Percentiles rank a stretch among this genome's conserved stretches.
These are phyloP conservation scores for Procambarus clarkii DNA, from an alignment of 1,140 invertebrate genomes.

Conservation along the genomic window DNA sequence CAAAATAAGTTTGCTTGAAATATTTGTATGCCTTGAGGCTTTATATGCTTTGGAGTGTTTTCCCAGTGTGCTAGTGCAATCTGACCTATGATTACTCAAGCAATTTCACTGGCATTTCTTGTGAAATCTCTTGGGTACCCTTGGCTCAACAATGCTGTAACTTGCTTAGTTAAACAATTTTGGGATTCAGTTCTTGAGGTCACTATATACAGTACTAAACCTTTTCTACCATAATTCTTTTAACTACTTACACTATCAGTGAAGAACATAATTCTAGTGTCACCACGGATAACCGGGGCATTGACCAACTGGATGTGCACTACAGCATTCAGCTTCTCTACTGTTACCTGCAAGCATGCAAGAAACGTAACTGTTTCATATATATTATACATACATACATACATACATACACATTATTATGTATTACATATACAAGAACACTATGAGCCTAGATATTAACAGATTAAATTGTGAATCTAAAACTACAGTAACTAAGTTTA, in stretches of 20 bases:
- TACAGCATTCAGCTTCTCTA: constrained; percentile 51
- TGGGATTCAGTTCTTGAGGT: too few species aligned
- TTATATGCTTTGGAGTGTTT: too few species aligned
- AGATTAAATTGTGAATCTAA: neutral
- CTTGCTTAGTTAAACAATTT: too few species aligned
- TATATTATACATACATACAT: neutral
- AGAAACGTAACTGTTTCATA: neutral
- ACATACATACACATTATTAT: neutral
- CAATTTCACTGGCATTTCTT: too few species aligned
- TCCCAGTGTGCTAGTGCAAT: too few species aligned
- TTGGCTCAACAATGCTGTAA: too few species aligned
- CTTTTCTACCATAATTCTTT: neutral
- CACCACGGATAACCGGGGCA: constrained; percentile 54
- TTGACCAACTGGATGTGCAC: constrained; percentile 66
- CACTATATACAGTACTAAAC: too few species aligned
- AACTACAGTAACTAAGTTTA: too few species aligned
- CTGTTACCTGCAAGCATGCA: constrained; percentile 33
- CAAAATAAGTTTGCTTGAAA: too few species aligned
- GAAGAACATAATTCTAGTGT: constrained; percentile 71
- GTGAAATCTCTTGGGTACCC: too few species aligned
- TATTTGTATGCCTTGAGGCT: too few species aligned
- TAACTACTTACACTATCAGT: constrained; percentile 66
- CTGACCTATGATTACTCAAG: too few species aligned
- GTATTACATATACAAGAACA: neutral
- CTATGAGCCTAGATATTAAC: constrained; percentile 12